Conservation (phyloP, 2,797 vertebrate species). For the Chaetophractus vellerosus region DNA sequence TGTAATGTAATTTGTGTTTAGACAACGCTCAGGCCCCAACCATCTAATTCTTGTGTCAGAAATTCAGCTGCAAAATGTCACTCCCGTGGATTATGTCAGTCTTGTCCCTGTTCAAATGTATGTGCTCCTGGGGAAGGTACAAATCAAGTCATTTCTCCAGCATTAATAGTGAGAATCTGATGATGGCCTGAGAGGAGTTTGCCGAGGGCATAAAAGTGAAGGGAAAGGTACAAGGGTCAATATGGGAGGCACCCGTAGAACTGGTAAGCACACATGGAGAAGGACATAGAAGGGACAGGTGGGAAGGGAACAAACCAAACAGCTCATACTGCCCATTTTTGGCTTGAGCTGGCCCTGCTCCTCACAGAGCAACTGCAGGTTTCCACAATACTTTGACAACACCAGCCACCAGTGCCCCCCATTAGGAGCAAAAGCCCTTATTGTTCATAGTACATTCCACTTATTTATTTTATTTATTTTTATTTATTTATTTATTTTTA, state of each 20-base stretch:
- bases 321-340: background rate
- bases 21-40: background rate
- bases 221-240: background rate
- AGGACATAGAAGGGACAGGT: background rate
- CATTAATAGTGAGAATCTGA: background rate
- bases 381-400: background rate
- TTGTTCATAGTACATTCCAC: background rate
- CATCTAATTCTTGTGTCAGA: background rate
- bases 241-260: background rate
- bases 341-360: background rate
- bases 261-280: background rate
- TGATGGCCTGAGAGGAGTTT: background rate
- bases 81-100: background rate
- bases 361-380: background rate
- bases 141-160: background rate
- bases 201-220: background rate
- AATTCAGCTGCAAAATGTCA: background rate
- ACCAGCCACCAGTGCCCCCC: background rate
- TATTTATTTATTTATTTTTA: too few relatives aligned
- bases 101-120: background rate
- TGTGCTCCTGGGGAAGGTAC: background rate
- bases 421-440: background rate
- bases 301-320: background rate
- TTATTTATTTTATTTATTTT: too few relatives aligned
- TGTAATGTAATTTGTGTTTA: slow-evolving; percentile 6